Evolutionary conservation across 2,113 vertebrate genomes (phyloP), one percentile per base, ranked within the genome.

Genomic region (Ovis canadensis): DNA sequence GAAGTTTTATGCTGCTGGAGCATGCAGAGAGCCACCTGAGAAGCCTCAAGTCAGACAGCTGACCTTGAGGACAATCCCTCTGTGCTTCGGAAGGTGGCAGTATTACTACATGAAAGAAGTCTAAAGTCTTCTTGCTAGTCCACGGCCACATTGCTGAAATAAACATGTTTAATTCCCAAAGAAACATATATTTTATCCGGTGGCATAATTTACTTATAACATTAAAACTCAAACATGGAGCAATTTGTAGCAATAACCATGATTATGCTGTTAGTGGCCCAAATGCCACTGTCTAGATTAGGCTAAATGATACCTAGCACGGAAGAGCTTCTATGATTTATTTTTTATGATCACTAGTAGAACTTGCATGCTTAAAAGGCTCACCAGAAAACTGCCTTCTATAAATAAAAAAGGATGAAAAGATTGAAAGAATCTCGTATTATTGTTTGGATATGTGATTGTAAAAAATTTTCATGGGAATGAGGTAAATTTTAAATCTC

Each of bases 31-130:
- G 92, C 78, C 62, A 84, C 67, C 94, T 85, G 54, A 95, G 57
- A 83, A 67, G 71, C 45, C 31, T 90, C 52, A 25, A 60, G 31
- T 7, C n/a, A 80, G 81, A 43, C 4, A 48, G 57, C 60, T 50
- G 64, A 77, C 78, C 67, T 91, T 59, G 88, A 59, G 52, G 96
- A 99, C 64, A 99, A 98, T 99, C 98, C 99, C 97, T 45, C 80
- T 60, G 85, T 45, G 33, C 64, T 98, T 99, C 99, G 99, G 99
- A 99, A 99, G 99, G 99, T 99, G 99, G 99, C 99, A 99, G 99
- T 99, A 97, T 99, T 99, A 99, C 99, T 98, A 98, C 99, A 99
- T 84, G 99, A 98, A 99, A 99, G 88, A 98, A 98, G 84, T 36
- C 57, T 74, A 14, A 88, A 59, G 60, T 81, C 93, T 93, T 13